These are phyloP conservation scores for Stigmatopora nigra DNA, from an alignment of 2,113 vertebrate species.

Conservation along the genomic window DNA sequence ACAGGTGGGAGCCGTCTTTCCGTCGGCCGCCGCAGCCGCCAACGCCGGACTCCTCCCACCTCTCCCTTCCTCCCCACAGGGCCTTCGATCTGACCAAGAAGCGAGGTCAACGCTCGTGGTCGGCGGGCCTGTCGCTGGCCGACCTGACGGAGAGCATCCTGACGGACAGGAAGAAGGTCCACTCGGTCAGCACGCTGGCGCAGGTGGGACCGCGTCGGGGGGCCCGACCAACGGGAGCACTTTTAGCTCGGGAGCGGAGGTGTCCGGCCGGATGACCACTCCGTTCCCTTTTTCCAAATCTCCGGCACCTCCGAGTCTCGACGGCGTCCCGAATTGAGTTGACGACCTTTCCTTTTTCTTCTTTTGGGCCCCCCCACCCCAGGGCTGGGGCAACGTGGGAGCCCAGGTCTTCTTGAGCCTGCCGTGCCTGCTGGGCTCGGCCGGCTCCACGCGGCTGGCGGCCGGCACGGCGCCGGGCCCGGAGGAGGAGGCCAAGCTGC, in stretches of 20 bases:
- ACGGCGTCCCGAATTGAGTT: background rate
- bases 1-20: conserved; percentile 66
- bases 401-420: conserved; percentile 89
- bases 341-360: too few relatives aligned
- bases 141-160: conserved; percentile 85
- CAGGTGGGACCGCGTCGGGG: conserved; percentile 72
- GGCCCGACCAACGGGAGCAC: too few relatives aligned
- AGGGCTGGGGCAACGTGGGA: conserved; percentile 80
- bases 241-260: too few relatives aligned
- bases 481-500: conserved; percentile 72
- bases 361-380: too few relatives aligned
- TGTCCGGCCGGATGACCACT: too few relatives aligned
- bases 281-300: too few relatives aligned
- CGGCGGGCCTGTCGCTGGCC: conserved; percentile 85
- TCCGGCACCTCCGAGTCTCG: too few relatives aligned
- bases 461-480: conserved; percentile 66
- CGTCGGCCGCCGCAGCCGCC: too few relatives aligned
- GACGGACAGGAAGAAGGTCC: conserved; percentile 76
- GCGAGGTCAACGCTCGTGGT: conserved; percentile 89
- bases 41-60: too few relatives aligned
- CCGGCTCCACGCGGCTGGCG: conserved; percentile 74
- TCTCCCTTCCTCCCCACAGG: conserved; percentile 55
- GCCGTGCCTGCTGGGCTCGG: conserved; percentile 78
- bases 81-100: conserved; percentile 81
- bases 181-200: conserved; percentile 84